Conservation (phyloP, 2,797 vertebrate genomes). For the Cyclopterus lumpus region DNA sequence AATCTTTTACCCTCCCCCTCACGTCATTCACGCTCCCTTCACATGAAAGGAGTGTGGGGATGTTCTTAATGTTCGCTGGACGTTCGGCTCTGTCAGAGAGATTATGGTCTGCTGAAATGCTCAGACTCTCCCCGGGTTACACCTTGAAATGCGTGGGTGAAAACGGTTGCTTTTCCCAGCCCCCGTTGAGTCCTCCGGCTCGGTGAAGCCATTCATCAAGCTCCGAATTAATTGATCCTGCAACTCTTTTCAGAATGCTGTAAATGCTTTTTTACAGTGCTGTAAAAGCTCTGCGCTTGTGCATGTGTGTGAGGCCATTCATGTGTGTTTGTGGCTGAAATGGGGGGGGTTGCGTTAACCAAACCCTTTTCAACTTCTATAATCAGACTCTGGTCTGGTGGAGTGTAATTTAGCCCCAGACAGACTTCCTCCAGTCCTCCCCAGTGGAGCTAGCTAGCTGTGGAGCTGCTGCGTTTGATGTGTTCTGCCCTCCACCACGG, state of each 20-base stretch:
- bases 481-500: conserved; percentile 62
- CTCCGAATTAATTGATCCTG: conserved; percentile 67
- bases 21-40: conserved; percentile 52
- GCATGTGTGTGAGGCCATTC: conserved; percentile 47
- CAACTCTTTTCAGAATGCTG: conserved; percentile 62
- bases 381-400: conserved; percentile 82
- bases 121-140: conserved; percentile 70
- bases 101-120: conserved; percentile 52
- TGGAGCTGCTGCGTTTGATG: conserved; percentile 70
- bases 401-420: conserved; percentile 84
- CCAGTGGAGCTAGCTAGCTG: conserved; percentile 67
- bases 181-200: conserved; percentile 45
- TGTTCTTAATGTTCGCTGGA: conserved; percentile 46
- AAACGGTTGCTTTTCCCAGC: conserved; percentile 50
- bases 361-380: conserved; percentile 83
- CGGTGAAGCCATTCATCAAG: conserved; percentile 64
- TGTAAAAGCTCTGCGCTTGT: conserved; percentile 51
- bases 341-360: conserved; percentile 73
- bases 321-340: conserved; percentile 77
- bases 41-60: conserved; percentile 59
- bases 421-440: conserved; percentile 79
- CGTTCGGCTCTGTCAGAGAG: conserved; percentile 63
- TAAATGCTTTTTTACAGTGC: conserved; percentile 75
- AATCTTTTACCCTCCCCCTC: conserved; percentile 57
- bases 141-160: conserved; percentile 66